Conservation (phyloP, 2,888 invertebrate genomes). For the Terebella lapidaria region DNA sequence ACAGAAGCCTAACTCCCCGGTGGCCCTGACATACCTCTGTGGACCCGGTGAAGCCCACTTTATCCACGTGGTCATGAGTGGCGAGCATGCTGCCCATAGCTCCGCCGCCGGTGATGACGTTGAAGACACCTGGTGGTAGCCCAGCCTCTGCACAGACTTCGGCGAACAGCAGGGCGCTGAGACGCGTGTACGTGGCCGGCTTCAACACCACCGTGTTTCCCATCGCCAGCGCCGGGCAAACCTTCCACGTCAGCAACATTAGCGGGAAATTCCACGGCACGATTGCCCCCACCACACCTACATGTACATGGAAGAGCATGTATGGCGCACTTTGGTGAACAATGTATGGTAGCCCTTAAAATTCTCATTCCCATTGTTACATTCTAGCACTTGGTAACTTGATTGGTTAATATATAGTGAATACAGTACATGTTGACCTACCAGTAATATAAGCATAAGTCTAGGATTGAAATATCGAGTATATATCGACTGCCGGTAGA, state of each 20-base stretch:
- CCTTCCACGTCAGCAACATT: slow-evolving; percentile 55
- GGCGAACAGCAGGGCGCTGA: slow-evolving; percentile 54
- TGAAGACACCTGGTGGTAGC: slow-evolving; percentile 55
- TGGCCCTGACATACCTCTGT: no score
- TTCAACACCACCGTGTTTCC: slow-evolving; percentile 57
- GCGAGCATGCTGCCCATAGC: slow-evolving; percentile 48
- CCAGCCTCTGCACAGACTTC: slow-evolving; percentile 57
- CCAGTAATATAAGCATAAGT: no score
- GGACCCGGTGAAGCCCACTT: slow-evolving; percentile 53
- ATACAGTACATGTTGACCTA: no score
- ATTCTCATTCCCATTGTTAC: no score
- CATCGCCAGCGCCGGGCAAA: slow-evolving; percentile 57
- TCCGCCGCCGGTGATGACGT: slow-evolving; percentile 52
- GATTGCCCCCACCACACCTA: slow-evolving; percentile 55
- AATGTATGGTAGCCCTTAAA: no score
- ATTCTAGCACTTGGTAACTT: no score
- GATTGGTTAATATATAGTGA: no score
- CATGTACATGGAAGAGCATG: background rate
- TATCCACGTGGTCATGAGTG: slow-evolving; percentile 47
- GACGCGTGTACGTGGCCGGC: slow-evolving; percentile 53
- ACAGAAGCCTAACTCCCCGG: no score
- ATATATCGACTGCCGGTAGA: no score
- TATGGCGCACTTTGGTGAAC: no score
- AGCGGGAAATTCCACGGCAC: slow-evolving; percentile 56
- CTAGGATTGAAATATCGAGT: no score